Evolutionary conservation across 2,888 invertebrate genomes (phyloP), one percentile per base, ranked within the genome.

Genomic region (Brassicogethes aeneus): DNA sequence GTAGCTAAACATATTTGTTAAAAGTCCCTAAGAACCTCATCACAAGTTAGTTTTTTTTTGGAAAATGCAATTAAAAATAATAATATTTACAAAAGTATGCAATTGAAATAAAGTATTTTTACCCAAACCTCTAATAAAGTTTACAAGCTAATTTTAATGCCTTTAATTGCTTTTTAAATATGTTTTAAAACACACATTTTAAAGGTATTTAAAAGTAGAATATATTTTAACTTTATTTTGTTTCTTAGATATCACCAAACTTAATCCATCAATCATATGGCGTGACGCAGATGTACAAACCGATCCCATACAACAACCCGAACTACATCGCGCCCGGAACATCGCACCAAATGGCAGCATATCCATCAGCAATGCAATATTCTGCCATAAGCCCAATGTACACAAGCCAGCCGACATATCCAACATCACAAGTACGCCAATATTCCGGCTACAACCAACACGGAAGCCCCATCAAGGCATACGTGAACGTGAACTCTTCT

Each of bases 241-340:
- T n/a, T n/a, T n/a, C n/a, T n/a, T n/a, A 62, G 53, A 60, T 65
- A 42, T 55, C 65, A 14, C 65, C 63, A 51, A 62, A 60, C 43
- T 54, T 65, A 23, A 62, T 67, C 37, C 67, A 68, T 52, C 67
- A 66, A 50, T 56, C 64, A 7, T 66, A 66, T 51, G 67, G 66
- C 30, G 60, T 68, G 2, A 52, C 59, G 5, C 61, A 61, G 45
- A 49, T 53, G 7, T 60, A 60, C 39, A 46, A 57, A 33, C 61
- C 56, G 40, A 36, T 51, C n/a, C 47, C 46, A 36, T 54, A 56
- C 40, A 42, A 40, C 36, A 53, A 45, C 34, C 51, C 54, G 14
- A 48, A 46, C 39, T 56, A 56, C 42, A 48, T 52, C n/a, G 37
- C 49, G 5, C 23, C 23, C 32, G 52, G 46, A 16, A 42, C 51